A percentile compares a stretch with the other conserved stretches of the same genome.
Evolutionary conservation across 2,797 vertebrate species (phyloP).

Genomic region (Adelosebastes latens): DNA sequence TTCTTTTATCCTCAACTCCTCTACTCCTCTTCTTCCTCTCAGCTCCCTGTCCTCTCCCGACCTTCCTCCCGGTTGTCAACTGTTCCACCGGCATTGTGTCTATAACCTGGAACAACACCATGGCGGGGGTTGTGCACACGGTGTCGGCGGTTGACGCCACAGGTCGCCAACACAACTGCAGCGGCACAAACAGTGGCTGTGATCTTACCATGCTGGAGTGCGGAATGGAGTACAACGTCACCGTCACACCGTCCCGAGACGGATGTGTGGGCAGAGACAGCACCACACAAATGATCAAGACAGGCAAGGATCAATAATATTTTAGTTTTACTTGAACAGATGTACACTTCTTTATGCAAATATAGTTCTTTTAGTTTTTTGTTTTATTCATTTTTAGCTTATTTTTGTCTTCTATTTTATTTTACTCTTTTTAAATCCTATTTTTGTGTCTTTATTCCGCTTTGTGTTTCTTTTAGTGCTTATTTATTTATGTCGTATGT

Average conservation of each 20-base stretch:
- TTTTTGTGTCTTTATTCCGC: background rate
- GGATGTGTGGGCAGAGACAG: conserved; percentile 77
- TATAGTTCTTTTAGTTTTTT: background rate
- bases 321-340: background rate
- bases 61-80: conserved; percentile 57
- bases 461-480: background rate
- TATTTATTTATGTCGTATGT: background rate
- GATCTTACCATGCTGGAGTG: conserved; percentile 72
- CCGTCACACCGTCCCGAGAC: conserved; percentile 69
- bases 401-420: background rate
- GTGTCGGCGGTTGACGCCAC: conserved; percentile 42
- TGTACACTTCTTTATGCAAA: background rate
- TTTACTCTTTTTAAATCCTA: background rate
- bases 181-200: conserved; percentile 54
- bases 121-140: conserved; percentile 61
- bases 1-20: background rate
- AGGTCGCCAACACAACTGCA: conserved; percentile 65
- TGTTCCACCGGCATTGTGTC: conserved; percentile 64
- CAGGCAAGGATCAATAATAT: conserved; percentile 67
- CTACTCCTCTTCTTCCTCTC: background rate
- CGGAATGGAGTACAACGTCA: conserved; percentile 76
- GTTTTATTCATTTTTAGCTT: background rate
- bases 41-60: conserved; percentile 80
- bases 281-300: conserved; percentile 48
- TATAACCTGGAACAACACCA: conserved; percentile 72